phyloP scores from a whole-genome alignment of 2,797 vertebrate species.

The Cyclopterus lumpus region DNA sequence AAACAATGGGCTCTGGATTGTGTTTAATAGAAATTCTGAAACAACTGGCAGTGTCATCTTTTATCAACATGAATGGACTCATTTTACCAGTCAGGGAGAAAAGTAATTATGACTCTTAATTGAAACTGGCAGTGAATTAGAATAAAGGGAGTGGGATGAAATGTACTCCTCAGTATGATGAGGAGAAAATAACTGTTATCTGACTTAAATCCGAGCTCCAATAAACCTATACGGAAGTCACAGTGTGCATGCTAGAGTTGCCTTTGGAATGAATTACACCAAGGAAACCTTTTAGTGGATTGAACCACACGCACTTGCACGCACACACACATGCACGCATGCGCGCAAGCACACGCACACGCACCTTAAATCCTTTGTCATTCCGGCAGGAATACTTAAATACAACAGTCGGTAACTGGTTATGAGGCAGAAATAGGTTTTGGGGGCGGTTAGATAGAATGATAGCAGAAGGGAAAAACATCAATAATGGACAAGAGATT shows the following conservation, averaged over 20 bases:
- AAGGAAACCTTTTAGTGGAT: slow-evolving; percentile 24
- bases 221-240: slow-evolving; percentile 41
- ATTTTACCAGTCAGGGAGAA: slow-evolving; percentile 65
- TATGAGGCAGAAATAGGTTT: slow-evolving; percentile 21
- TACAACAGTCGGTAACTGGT: slow-evolving; percentile 24
- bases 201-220: slow-evolving; percentile 52
- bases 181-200: slow-evolving; percentile 59
- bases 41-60: slow-evolving; percentile 69
- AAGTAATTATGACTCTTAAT: slow-evolving; percentile 79
- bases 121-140: slow-evolving; percentile 72
- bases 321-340: too few relatives aligned
- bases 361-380: slow-evolving; percentile 33
- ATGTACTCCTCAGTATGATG: slow-evolving; percentile 52
- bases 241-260: slow-evolving; percentile 38
- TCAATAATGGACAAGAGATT: slow-evolving; percentile 35
- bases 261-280: slow-evolving; percentile 41
- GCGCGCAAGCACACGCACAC: not conserved
- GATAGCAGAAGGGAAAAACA: slow-evolving; percentile 27
- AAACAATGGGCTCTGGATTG: slow-evolving; percentile 49
- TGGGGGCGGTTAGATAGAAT: slow-evolving; percentile 26
- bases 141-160: slow-evolving; percentile 46
- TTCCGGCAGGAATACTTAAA: slow-evolving; percentile 37
- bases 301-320: slow-evolving; percentile 22
- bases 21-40: slow-evolving; percentile 63
- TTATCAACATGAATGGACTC: slow-evolving; percentile 67